Evolutionary conservation across 1,140 invertebrate genomes (phyloP).

Genomic region (Homalodisca vitripennis): DNA sequence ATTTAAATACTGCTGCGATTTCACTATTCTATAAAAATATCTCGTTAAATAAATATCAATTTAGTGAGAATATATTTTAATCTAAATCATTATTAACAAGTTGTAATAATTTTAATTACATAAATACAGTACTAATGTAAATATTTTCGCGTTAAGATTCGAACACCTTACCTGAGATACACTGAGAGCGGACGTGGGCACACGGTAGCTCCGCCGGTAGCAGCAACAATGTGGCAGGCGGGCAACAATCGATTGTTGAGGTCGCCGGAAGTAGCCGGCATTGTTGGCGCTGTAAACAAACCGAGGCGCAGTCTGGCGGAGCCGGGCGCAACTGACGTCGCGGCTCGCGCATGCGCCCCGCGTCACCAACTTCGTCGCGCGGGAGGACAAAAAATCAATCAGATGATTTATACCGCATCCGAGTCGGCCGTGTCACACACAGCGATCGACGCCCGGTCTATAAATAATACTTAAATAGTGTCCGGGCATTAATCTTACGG

Average conservation of each 20-base stretch:
- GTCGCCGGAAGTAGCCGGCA: not conserved
- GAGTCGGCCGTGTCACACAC: conserved; percentile 14
- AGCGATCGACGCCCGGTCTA: not conserved
- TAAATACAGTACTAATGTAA: too few relatives aligned
- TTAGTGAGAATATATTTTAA: too few relatives aligned
- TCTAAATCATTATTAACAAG: too few relatives aligned
- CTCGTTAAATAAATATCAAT: too few relatives aligned
- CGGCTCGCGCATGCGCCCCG: conserved; percentile 13
- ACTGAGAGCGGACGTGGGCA: too few relatives aligned
- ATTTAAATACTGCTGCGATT: too few relatives aligned
- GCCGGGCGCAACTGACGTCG: not conserved
- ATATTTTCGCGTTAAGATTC: too few relatives aligned
- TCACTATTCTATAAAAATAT: too few relatives aligned
- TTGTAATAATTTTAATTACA: too few relatives aligned
- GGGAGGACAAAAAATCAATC: conserved; percentile 30
- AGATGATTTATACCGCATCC: conserved; percentile 26
- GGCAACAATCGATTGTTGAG: not conserved
- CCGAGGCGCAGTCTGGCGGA: conserved; percentile 11
- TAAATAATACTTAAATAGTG: conserved; percentile 32
- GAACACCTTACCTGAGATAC: not conserved
- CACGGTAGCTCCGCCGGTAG: too few relatives aligned
- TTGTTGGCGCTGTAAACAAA: conserved; percentile 26
- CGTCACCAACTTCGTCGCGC: conserved; percentile 13
- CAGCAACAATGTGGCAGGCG: too few relatives aligned
- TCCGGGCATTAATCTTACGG: conserved; percentile 25